Base-by-base conservation (phyloP, 2,113 vertebrate species). In the Phoxinus phoxinus region DNA sequence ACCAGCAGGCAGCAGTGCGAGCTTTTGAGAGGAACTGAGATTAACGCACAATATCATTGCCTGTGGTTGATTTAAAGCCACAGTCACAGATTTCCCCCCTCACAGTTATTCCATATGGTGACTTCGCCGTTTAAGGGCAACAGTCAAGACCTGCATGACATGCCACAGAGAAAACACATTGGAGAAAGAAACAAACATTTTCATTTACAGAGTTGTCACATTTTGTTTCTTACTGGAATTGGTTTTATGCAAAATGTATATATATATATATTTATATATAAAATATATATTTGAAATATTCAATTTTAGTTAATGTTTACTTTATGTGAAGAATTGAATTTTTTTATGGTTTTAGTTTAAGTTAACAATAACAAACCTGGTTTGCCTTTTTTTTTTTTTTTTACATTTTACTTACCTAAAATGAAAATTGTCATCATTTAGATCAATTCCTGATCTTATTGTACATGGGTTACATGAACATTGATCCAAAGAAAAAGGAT, bases 81-180 rank as follows among this genome's bases (percentile, higher is more conserved):
- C 69, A 81, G 44, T 11, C 37, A 69, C 48, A 44, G 17, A 74
- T 58, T 56, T 44, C 27, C 41, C 79, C 19, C 35, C 23, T 53
- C 81, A 81, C 75, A 69, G 53, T 65, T 48, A 79, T 80, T 84
- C 30, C 74, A 80, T 71, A 75, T 80, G 48, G 84, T 69, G 79
- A 67, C 81, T 83, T 27, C 10, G 32, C 17, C 9, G 3, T 74
- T 23, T 63, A 51, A 48, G 65, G 58, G 21, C 41, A 53, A 58
- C 25, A n/a, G 17, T 37, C 35, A 23, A 46, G n/a, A 15, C 65
- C 27, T 30, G 46, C 2, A n/a, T 46, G 19, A 51, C 13, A 48
- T 19, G 48, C 11, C 35, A 46, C n/a, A 65, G 74, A 81, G 35
- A 81, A 51, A 59, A 79, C 9, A 59, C 27, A 41, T 3, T 77